A percentile compares a stretch with the other conserved stretches of the same genome.
Conservation (phyloP, 2,797 vertebrate genomes). For the Amphiprion clarkii region DNA sequence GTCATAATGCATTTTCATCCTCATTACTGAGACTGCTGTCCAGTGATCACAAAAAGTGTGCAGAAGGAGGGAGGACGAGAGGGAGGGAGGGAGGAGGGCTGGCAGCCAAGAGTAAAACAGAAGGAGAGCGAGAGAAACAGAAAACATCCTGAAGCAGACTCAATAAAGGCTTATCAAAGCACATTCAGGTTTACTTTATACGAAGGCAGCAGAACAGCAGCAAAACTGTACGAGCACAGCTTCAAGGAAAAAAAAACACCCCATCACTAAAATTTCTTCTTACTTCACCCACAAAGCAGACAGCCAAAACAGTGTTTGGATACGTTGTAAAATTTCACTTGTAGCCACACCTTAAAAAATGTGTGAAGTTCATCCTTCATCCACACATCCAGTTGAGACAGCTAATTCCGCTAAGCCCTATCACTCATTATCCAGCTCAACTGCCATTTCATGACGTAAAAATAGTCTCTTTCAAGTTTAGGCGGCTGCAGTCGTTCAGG, state of each 20-base stretch:
- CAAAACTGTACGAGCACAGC: too few relatives aligned
- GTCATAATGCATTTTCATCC: constrained; percentile 75
- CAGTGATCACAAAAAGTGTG: constrained; percentile 51
- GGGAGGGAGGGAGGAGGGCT: constrained; percentile 6
- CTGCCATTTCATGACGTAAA: constrained; percentile 20
- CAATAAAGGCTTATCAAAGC: constrained; percentile 26
- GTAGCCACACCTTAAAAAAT: neutral
- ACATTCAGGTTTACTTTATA: neutral
- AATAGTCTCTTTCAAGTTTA: constrained; percentile 15
- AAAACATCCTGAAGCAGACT: constrained; percentile 21
- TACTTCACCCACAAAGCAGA: neutral
- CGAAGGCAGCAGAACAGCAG: neutral
- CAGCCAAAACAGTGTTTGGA: neutral
- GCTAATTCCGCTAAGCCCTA: neutral
- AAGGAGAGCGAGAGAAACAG: constrained; percentile 28
- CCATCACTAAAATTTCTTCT: neutral
- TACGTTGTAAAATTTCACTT: neutral
- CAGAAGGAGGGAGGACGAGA: constrained; percentile 10
- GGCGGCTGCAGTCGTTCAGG: neutral
- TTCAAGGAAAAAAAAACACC: neutral
- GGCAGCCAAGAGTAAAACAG: constrained; percentile 39
- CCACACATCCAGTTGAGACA: too few relatives aligned
- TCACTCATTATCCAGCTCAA: constrained; percentile 18
- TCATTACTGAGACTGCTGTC: constrained; percentile 68
- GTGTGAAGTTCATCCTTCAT: too few relatives aligned